Evolutionary conservation across 2,888 invertebrate genomes (phyloP), one percentile per base, ranked within the genome.

Genomic region (Drosophila infuscata): DNA sequence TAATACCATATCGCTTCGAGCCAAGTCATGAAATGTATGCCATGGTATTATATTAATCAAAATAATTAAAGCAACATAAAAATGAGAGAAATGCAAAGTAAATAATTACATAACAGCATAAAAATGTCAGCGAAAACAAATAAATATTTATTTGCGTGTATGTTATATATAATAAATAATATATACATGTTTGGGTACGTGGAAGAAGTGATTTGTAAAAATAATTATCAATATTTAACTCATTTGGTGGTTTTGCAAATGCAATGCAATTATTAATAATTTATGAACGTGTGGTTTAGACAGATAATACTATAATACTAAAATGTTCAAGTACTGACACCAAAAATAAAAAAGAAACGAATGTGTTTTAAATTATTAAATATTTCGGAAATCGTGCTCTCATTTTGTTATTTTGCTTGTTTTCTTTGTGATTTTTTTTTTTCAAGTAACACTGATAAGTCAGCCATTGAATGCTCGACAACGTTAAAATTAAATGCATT

Each of bases 211-310:
- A 69, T 79, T 76, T 66, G 71, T 41, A 79, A 87, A 85, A 89
- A 82, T 73, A 89, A 89, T 89, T 89, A 84, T 89, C 80, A 89
- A 86, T 87, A 87, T 86, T 89, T 89, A 89, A 86, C 84, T 80
- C 65, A 67, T 56, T 74, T 74, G 58, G 82, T 52, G 89, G 89
- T 87, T 89, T 72, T 73, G 84, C 53, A 63, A 65, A 82, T 71
- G 80, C 62, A 74, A 74, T 70, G 66, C 64, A 69, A 69, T 56
- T 82, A 77, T 83, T 73, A 83, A 85, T 87, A 89, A 84, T 81
- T 79, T 74, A 86, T 87, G 57, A 70, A 86, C 81, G 70, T 83
- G 87, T 54, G 84, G 87, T 72, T 79, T 83, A 76, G 81, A 71
- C 72, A 70, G 71, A 82, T 79, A 73, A 70, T 66, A 64, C 56